Evolutionary conservation across 2,113 vertebrate genomes (phyloP).

Genomic region (Entelurus aequoreus): DNA sequence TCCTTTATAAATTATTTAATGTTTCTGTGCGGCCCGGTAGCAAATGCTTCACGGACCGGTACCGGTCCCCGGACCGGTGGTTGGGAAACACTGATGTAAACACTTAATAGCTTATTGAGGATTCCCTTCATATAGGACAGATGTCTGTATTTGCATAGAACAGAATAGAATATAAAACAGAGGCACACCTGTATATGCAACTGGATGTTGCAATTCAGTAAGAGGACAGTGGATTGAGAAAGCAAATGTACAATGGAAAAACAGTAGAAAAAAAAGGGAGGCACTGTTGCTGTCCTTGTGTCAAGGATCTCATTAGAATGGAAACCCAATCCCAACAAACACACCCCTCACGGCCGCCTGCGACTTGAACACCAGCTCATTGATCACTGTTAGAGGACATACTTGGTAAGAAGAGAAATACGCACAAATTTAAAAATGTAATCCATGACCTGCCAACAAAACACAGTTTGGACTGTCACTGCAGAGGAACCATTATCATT

Average conservation of each 20-base stretch:
- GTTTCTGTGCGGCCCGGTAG: too few relatives aligned
- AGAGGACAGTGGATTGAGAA: conserved; percentile 29
- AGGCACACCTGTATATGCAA: conserved; percentile 24
- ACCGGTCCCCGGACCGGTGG: too few relatives aligned
- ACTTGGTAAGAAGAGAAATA: background rate
- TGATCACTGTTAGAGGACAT: conserved; percentile 47
- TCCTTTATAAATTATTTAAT: too few relatives aligned
- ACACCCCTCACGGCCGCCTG: conserved; percentile 22
- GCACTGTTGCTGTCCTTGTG: conserved; percentile 62
- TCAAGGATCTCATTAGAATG: conserved; percentile 76
- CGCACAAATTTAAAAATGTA: conserved; percentile 5
- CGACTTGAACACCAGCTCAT: conserved; percentile 40
- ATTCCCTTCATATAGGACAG: background rate
- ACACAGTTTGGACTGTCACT: background rate
- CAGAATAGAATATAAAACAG: conserved; percentile 27
- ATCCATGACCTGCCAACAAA: background rate
- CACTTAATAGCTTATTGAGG: conserved; percentile 2
- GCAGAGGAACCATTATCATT: background rate
- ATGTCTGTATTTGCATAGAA: conserved; percentile 14
- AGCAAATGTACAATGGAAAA: conserved; percentile 22
- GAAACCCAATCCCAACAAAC: conserved; percentile 48
- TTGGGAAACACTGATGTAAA: too few relatives aligned
- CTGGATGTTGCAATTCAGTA: conserved; percentile 24
- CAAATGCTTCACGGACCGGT: too few relatives aligned
- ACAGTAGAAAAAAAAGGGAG: conserved; percentile 29